phyloP scores from a whole-genome alignment of 2,797 vertebrate species.

The Percopsis omiscomaycus region DNA sequence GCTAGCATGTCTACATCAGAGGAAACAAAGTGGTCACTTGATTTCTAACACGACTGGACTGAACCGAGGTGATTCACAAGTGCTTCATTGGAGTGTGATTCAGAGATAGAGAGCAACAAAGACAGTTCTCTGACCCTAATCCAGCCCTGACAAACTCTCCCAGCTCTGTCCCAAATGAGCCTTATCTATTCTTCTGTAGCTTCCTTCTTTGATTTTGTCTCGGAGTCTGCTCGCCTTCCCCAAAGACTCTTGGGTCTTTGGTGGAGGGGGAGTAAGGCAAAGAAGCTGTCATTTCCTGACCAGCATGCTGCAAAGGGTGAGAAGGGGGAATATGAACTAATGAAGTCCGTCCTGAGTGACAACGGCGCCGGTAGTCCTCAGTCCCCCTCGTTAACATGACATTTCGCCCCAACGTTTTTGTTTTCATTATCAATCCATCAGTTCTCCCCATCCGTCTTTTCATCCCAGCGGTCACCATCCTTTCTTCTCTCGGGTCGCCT shows the following conservation, averaged over 20 bases:
- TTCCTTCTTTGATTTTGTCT: constrained; percentile 49
- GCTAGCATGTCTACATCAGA: constrained; percentile 19
- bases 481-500: constrained; percentile 9
- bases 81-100: constrained; percentile 36
- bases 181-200: constrained; percentile 16
- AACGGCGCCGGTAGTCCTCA: constrained; percentile 27
- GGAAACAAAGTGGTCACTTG: constrained; percentile 31
- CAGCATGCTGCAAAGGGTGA: constrained; percentile 40
- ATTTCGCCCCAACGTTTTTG: constrained; percentile 34
- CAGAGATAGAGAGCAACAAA: constrained; percentile 28
- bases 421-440: constrained; percentile 49
- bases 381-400: constrained; percentile 57
- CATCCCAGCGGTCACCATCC: constrained; percentile 11
- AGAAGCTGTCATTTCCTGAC: constrained; percentile 54
- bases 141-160: constrained; percentile 17
- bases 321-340: constrained; percentile 51
- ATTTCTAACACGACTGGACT: constrained; percentile 45
- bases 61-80: constrained; percentile 36
- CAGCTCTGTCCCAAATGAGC: constrained; percentile 60
- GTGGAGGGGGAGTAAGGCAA: constrained; percentile 29
- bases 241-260: constrained; percentile 25
- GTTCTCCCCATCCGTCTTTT: constrained; percentile 9
- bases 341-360: constrained; percentile 55
- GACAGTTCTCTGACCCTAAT: constrained; percentile 34
- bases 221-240: constrained; percentile 44